These are phyloP conservation scores for Papilio protenor DNA, from an alignment of 2,888 invertebrate species.

Conservation along the genomic window DNA sequence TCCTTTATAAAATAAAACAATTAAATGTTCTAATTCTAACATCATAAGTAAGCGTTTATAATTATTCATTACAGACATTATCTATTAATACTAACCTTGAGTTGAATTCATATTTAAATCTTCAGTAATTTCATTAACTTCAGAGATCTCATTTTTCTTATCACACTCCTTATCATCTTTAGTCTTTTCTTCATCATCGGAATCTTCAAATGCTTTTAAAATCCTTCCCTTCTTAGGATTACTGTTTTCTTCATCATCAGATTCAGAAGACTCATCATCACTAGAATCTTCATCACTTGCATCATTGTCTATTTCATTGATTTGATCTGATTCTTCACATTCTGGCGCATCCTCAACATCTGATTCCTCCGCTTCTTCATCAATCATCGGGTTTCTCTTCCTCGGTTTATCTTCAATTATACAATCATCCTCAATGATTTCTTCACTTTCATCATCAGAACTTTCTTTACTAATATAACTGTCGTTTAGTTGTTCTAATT, in stretches of 20 bases:
- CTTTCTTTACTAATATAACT: slow-evolving; percentile 56
- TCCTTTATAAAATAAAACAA: no score
- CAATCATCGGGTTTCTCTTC: slow-evolving; percentile 72
- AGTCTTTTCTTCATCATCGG: slow-evolving; percentile 71
- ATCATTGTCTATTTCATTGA: slow-evolving; percentile 51
- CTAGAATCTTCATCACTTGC: slow-evolving; percentile 48
- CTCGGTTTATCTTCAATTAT: slow-evolving; percentile 61
- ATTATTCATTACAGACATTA: neutral
- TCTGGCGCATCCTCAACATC: slow-evolving; percentile 61
- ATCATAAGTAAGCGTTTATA: no score
- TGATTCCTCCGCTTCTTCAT: slow-evolving; percentile 82
- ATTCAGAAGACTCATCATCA: slow-evolving; percentile 67
- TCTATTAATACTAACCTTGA: slow-evolving; percentile 61
- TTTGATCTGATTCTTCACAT: slow-evolving; percentile 43
- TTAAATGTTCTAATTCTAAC: no score
- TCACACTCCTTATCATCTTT: slow-evolving; percentile 1
- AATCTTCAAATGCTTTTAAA: slow-evolving; percentile 79
- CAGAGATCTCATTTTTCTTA: slow-evolving; percentile 25
- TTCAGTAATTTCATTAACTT: slow-evolving; percentile 35
- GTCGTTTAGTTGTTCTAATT: slow-evolving; percentile 58
- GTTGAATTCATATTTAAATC: slow-evolving; percentile 55
- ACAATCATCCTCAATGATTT: slow-evolving; percentile 69
- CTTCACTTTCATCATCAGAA: slow-evolving; percentile 73
- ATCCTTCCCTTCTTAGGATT: slow-evolving; percentile 71
- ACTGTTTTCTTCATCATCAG: slow-evolving; percentile 61